Evolutionary conservation across 2,888 invertebrate species (phyloP), one percentile per base, ranked within the genome.

Genomic region (Parnassius glacialis): DNA sequence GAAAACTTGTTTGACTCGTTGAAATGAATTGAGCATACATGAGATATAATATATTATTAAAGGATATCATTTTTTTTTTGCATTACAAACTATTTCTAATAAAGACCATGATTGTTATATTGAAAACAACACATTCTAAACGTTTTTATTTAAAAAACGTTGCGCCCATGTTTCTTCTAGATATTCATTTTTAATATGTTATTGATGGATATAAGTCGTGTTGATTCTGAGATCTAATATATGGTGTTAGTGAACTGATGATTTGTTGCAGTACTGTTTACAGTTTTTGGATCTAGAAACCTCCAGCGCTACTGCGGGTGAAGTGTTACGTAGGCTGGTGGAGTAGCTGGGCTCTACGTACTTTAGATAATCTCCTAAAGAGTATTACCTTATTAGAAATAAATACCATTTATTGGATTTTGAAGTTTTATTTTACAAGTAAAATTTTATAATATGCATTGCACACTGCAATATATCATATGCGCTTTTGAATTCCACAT

Each of bases 391-490:
- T 73, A 77, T 74, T 85, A 85, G 81, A 78, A 85, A 84, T 87
- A 87, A 85, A 87, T 71, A 65, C 77, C 83, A 85, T 84, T 84
- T 87, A 87, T 79, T 83, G 82, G 81, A 79, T 59, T 34, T n/a
- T 44, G 48, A 58, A 34, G 62, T 80, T 76, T 76, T 70, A 70
- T 71, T 72, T 63, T 45, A 63, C 58, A 47, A 16, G 16, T 16
- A 16, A 16, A 25, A 25, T 5, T 25, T 25, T 5, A 25, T 25
- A 5, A 25, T 25, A 25, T 25, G 25, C 25, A 5, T 25, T 25
- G 25, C 25, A 25, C 25, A 5, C 3, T 5, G 3, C 25, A 25
- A 25, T 25, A 25, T 25, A 25, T 25, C 25, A 0, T 25, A 25
- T 25, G 25, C 25, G 25, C 25, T 25, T 25, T 25, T 25, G 25